Conservation (phyloP, 2,797 vertebrate species). For the Lophura swinhoii region DNA sequence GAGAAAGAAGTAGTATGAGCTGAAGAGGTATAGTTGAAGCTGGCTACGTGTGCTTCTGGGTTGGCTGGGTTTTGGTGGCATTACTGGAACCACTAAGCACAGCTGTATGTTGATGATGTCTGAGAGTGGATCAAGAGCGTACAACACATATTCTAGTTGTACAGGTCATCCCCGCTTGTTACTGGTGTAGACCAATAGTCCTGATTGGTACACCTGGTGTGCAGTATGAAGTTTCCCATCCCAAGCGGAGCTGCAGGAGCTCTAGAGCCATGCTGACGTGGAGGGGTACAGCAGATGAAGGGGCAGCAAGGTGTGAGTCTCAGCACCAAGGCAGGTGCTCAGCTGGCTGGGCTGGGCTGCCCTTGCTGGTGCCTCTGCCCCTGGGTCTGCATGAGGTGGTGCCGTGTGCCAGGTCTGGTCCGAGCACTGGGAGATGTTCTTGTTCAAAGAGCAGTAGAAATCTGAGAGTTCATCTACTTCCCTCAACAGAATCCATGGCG, state of each 20-base stretch:
- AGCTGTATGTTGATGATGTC: background rate
- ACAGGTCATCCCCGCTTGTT: background rate
- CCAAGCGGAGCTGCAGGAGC: background rate
- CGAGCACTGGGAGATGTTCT: background rate
- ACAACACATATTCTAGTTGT: background rate
- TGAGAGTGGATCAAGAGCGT: background rate
- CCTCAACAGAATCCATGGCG: background rate
- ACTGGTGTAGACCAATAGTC: too few relatives aligned
- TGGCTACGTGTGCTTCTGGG: background rate
- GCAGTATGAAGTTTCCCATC: background rate
- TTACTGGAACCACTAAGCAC: too few relatives aligned
- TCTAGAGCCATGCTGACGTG: background rate
- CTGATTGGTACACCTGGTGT: background rate
- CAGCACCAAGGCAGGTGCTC: fast-evolving
- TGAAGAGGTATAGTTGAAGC: background rate
- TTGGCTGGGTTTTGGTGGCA: background rate
- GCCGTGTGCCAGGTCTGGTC: background rate
- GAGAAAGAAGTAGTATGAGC: background rate
- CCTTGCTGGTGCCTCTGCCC: background rate
- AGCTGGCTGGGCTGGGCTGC: background rate
- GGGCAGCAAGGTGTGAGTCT: fast-evolving
- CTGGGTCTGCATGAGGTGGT: fast-evolving
- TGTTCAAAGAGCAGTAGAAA: background rate
- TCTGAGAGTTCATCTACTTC: background rate
- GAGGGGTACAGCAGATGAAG: background rate